Evolutionary conservation across 1,140 invertebrate genomes (phyloP).

Genomic region (Ptiloglossa arizonensis): DNA sequence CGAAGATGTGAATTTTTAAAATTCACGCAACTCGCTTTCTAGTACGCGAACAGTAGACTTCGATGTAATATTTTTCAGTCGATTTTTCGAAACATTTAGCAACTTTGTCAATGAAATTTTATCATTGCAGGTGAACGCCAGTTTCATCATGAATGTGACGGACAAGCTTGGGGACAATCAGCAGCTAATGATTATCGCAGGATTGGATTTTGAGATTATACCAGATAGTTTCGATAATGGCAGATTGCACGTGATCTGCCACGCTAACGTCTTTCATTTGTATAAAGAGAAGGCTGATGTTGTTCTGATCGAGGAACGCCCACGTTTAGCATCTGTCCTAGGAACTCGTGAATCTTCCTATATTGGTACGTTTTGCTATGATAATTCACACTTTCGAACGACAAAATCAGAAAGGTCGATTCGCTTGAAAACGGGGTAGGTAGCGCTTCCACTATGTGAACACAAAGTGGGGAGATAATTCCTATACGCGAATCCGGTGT

Average conservation of each 20-base stretch:
- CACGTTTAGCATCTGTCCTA: slow-evolving; percentile 85
- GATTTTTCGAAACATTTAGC: not conserved
- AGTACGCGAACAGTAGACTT: too few species aligned
- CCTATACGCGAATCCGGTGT: too few species aligned
- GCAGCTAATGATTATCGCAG: slow-evolving; percentile 67
- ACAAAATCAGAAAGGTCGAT: too few species aligned
- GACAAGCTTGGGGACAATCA: slow-evolving; percentile 77
- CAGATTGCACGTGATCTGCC: slow-evolving; percentile 84
- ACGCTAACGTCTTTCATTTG: slow-evolving; percentile 84
- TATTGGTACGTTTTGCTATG: slow-evolving; percentile 65
- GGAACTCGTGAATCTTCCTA: slow-evolving; percentile 84
- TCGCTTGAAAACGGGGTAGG: too few species aligned
- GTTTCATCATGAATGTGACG: slow-evolving; percentile 76
- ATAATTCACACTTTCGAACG: not conserved
- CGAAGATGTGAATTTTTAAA: too few species aligned
- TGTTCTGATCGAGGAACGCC: slow-evolving; percentile 85
- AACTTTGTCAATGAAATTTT: not conserved
- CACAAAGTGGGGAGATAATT: too few species aligned
- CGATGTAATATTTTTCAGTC: too few species aligned
- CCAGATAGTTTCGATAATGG: slow-evolving; percentile 84
- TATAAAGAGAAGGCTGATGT: slow-evolving; percentile 82
- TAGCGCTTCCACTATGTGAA: too few species aligned
- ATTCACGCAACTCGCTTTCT: too few species aligned
- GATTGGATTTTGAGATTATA: slow-evolving; percentile 83
- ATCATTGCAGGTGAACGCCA: slow-evolving; percentile 76